Evolutionary conservation across 2,113 vertebrate genomes (phyloP).

Genomic region (Ploceus nigricollis): DNA sequence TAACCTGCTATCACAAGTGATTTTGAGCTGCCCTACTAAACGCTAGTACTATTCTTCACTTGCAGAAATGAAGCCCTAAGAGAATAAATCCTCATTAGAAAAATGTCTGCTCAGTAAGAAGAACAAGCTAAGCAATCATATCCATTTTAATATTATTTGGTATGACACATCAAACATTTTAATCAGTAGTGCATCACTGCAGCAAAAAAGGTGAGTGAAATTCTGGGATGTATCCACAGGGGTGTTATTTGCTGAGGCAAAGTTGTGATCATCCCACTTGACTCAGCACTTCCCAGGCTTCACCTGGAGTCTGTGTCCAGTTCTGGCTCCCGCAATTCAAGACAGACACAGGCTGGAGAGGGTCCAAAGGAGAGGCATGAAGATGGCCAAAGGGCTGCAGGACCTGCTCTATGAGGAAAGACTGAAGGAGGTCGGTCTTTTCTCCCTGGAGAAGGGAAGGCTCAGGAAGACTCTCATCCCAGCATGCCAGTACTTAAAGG

Average conservation of each 20-base stretch:
- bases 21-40: neutral
- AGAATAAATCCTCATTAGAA: neutral
- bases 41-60: neutral
- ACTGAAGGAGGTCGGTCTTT: neutral
- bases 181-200: neutral
- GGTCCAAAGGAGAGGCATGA: neutral
- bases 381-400: neutral
- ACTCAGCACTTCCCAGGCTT: accelerated
- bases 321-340: neutral
- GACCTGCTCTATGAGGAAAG: neutral
- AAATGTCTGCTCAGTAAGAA: neutral
- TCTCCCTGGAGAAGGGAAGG: neutral
- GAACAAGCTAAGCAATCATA: neutral
- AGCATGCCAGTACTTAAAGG: neutral
- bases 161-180: neutral
- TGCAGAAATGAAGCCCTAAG: neutral
- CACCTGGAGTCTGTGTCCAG: neutral
- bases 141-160: neutral
- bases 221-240: neutral
- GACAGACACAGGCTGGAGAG: neutral
- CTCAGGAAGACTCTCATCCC: neutral
- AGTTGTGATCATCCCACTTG: neutral
- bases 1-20: neutral
- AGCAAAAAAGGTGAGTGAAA: neutral
- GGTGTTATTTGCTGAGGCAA: neutral